Evolutionary conservation across 2,113 vertebrate species (phyloP), one percentile per base, ranked within the genome.

Genomic region (Etheostoma spectabile): DNA sequence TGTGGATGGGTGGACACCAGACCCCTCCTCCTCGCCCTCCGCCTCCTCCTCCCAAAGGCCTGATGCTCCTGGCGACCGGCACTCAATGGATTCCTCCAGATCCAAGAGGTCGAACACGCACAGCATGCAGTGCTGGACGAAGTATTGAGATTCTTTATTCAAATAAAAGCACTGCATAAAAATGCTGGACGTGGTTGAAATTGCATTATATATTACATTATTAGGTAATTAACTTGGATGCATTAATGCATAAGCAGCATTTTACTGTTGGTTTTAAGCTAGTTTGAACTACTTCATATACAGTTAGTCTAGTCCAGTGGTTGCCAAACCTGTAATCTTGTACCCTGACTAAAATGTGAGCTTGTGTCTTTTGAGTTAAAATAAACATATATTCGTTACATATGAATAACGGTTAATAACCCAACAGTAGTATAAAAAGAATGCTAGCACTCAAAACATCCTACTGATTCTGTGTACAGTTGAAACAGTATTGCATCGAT

Each of bases 51-150:
- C 77, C 72, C 16, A 48, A 82, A 61, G 79, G 84, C 82, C 79
- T 19, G 92, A 93, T 95, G 88, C 93, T 88, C 88, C 80, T 91
- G 91, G 83, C 76, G 65, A 94, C 93, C 46, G 5, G 59, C 18
- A 52, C 78, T 88, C 78, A 88, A 92, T 91, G 86, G 89, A 93
- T 89, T 93, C 85, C 85, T 79, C 73, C 56, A 70, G 74, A 89
- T 81, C 86, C 79, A 69, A 77, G 62, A 82, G 74, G 74, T 75
- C 13, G 51, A 74, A 63, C 55, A 68, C 24, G 48, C 79, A 84
- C 63, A 66, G 63, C 42, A 51, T 14, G 45, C n/a, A 22, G 52
- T 12, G 14, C 52, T 30, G 22, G 59, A 59, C 30, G 62, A 68
- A 48, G n/a, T 22, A 35, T 24, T 75, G n/a, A 48, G 48, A 84